Evolutionary conservation across 2,797 vertebrate genomes (phyloP), one percentile per base, ranked within the genome.

Genomic region (Tapera naevia): DNA sequence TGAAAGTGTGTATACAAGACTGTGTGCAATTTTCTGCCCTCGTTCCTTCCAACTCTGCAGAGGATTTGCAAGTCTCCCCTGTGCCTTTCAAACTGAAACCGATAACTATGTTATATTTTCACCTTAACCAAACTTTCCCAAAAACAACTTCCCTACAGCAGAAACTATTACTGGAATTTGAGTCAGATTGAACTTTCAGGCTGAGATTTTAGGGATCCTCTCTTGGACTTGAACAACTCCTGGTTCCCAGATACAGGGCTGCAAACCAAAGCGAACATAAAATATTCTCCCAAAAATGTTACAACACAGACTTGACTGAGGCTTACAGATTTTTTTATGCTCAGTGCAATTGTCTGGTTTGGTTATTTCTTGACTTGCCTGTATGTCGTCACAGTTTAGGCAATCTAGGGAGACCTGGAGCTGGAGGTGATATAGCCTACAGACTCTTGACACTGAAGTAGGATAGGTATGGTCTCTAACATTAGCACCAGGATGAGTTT

Each of bases 131-230:
- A 66, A 93, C 71, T 93, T 74, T 86, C 54, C 65, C 81, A 83
- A 78, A 14, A 67, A 72, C 43, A 74, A 58, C 58, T 82, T 88
- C 80, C 65, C 43, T 70, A 70, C 30, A 60, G 94, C 78, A 93
- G 85, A 94, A 96, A 91, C 64, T 80, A 64, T 80, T 94, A 91
- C 88, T 82, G 91, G 92, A 94, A 96, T 79, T 67, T 57, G 72
- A 93, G 88, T 96, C 84, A 94, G 82, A 96, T 2, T 43, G 88
- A 96, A 37, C 45, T 84, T 91, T 86, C 92, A 88, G 76, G 66
- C 76, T 91, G 73, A 93, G 70, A 92, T 91, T 93, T 91, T 21
- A 80, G 64, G 75, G 76, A 66, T 80, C 35, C 22, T 89, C 85
- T 85, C 58, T 64, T 69, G 72, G 76, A 88, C 86, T 37, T 32